Evolutionary conservation across 2,888 invertebrate genomes (phyloP).

Genomic region (Caenorhabditis sp.): DNA sequence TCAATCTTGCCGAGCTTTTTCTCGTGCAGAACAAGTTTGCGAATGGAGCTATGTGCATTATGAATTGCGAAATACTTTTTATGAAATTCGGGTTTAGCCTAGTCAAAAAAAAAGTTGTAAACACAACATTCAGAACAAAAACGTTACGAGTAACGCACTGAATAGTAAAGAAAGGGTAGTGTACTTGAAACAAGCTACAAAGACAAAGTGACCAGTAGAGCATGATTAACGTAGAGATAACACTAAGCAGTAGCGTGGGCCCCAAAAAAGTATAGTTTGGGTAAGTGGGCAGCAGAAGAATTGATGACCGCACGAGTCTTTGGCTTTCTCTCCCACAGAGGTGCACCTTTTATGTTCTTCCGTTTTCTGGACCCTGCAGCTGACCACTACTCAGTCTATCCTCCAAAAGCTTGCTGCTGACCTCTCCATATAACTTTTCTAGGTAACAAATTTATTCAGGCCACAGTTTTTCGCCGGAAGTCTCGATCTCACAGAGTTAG

Average conservation of each 20-base stretch:
- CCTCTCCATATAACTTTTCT: slow-evolving; percentile 34
- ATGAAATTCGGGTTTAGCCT: too few relatives aligned
- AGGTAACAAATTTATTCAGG: too few relatives aligned
- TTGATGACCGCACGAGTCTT: slow-evolving; percentile 53
- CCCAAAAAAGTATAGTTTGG: slow-evolving; percentile 51
- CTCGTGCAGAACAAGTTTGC: slow-evolving; percentile 22
- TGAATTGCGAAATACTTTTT: background rate
- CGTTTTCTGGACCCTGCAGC: slow-evolving; percentile 46
- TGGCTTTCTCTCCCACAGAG: slow-evolving; percentile 48
- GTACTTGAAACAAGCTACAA: slow-evolving; percentile 27
- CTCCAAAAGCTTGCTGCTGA: slow-evolving; percentile 36
- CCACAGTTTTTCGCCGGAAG: too few relatives aligned
- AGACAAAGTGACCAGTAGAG: slow-evolving; percentile 29
- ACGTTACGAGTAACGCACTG: background rate
- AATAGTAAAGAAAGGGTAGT: slow-evolving; percentile 6
- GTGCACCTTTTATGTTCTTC: slow-evolving; percentile 56
- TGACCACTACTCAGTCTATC: slow-evolving; percentile 53
- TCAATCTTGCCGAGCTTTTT: slow-evolving; percentile 39
- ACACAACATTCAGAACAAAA: too few relatives aligned
- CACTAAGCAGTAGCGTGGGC: slow-evolving; percentile 11
- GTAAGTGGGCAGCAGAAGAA: slow-evolving; percentile 55
- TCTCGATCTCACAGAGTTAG: too few relatives aligned
- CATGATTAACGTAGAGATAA: slow-evolving; percentile 47
- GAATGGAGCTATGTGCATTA: background rate
- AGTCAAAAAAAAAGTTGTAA: too few relatives aligned